Evolutionary conservation across 2,888 invertebrate species (phyloP).

Genomic region (Aricia artaxerxes): DNA sequence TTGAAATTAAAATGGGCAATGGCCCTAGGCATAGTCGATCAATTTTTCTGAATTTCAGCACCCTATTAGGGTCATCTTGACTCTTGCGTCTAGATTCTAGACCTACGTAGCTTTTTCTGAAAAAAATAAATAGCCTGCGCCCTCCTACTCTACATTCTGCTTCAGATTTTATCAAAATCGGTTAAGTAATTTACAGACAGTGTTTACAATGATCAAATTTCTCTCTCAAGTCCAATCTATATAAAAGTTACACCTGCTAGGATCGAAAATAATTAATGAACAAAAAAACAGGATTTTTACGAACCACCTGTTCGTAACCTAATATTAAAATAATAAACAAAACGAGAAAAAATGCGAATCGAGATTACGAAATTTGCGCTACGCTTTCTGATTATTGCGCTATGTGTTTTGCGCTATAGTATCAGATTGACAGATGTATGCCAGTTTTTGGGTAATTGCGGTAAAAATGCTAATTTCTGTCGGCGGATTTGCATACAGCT

Average conservation of each 20-base stretch:
- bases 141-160: no score
- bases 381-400: constrained; percentile 30
- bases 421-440: constrained; percentile 36
- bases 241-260: constrained; percentile 1
- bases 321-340: background rate
- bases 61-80: no score
- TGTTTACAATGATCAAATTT: background rate
- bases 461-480: constrained; percentile 48
- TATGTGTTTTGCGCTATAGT: background rate
- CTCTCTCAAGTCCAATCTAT: background rate
- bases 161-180: no score
- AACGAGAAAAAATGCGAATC: constrained; percentile 22
- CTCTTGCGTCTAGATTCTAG: no score
- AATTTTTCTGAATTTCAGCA: no score
- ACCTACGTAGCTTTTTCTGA: no score
- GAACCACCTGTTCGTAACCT: background rate
- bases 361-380: constrained; percentile 2
- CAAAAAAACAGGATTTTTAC: background rate
- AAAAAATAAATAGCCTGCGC: no score
- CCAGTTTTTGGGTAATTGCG: constrained; percentile 30
- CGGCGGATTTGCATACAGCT: constrained; percentile 51
- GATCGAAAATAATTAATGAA: background rate
- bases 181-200: background rate
- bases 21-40: no score
- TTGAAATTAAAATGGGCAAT: no score